A percentile compares a stretch with the other conserved stretches of the same genome.
Conservation (phyloP, 2,113 vertebrate species). For the Pantherophis guttatus region DNA sequence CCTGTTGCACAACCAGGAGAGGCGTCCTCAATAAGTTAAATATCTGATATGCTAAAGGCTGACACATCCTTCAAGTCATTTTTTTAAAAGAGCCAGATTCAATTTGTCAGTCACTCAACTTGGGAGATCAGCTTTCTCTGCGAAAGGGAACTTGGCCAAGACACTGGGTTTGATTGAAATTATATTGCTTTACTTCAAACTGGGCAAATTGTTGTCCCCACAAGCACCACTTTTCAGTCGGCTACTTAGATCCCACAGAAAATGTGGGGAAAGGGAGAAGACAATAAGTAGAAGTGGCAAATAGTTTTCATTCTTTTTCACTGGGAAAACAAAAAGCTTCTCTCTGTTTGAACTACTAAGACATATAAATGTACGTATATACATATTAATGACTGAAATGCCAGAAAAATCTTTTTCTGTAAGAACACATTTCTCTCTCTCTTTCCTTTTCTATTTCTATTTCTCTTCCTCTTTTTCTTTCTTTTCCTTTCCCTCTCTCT, state of each 20-base stretch:
- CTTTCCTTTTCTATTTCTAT: not conserved
- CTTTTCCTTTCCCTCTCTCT: too few relatives aligned
- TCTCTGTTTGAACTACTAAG: not conserved
- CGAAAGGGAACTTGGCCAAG: constrained; percentile 26
- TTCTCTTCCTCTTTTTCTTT: too few relatives aligned
- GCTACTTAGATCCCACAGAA: not conserved
- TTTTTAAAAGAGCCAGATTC: constrained; percentile 58
- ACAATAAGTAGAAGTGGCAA: not conserved
- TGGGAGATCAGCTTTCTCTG: constrained; percentile 44
- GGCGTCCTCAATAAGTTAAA: constrained; percentile 69
- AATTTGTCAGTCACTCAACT: constrained; percentile 60
- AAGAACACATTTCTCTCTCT: not conserved
- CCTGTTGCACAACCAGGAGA: constrained; percentile 63
- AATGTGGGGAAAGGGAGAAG: not conserved
- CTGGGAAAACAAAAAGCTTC: not conserved
- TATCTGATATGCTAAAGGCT: constrained; percentile 71
- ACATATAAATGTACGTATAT: not conserved
- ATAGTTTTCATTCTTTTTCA: not conserved
- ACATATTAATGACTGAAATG: not conserved
- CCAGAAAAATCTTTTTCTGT: not conserved
- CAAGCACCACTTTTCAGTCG: not conserved
- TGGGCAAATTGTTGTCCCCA: not conserved
- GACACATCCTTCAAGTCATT: constrained; percentile 74
- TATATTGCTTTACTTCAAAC: not conserved
- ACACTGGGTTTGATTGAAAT: not conserved